These are phyloP conservation scores for Cataglyphis altisquamis DNA, from an alignment of 2,888 invertebrate species.

Conservation along the genomic window DNA sequence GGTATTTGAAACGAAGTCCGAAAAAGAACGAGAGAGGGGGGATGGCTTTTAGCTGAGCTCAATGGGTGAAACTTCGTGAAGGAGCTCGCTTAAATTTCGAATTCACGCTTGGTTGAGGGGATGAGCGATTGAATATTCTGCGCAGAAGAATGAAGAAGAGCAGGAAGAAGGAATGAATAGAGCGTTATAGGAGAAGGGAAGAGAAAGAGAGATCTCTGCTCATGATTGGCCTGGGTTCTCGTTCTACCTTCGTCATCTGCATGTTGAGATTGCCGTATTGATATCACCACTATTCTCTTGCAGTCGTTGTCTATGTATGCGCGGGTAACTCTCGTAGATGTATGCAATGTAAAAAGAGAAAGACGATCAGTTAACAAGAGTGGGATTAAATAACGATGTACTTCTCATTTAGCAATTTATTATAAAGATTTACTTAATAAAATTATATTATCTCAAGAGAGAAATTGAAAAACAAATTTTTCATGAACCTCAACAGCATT, in stretches of 20 bases:
- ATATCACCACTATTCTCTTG: conserved; percentile 60
- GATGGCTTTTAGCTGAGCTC: conserved; percentile 61
- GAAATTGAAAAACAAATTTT: background rate
- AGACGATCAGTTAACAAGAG: background rate
- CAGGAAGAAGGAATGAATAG: background rate
- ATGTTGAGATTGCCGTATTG: conserved; percentile 81
- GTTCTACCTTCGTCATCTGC: conserved; percentile 76
- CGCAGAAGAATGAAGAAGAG: conserved; percentile 52
- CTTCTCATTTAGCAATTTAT: conserved; percentile 10
- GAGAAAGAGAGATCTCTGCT: conserved; percentile 29
- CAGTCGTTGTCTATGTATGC: background rate
- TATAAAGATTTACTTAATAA: conserved; percentile 1
- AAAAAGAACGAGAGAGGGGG: conserved; percentile 57
- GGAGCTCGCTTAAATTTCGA: conserved; percentile 43
- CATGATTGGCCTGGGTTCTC: conserved; percentile 59
- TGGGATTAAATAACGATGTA: conserved; percentile 14
- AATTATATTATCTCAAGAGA: background rate
- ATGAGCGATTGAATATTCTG: conserved; percentile 78
- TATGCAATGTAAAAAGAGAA: background rate
- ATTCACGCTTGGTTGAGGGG: conserved; percentile 39
- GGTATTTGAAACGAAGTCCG: conserved; percentile 61
- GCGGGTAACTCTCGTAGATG: background rate
- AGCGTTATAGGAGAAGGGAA: background rate
- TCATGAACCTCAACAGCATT: background rate
- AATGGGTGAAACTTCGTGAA: conserved; percentile 42